Evolutionary conservation across 2,113 vertebrate species (phyloP).

Genomic region (Dicentrarchus labrax): DNA sequence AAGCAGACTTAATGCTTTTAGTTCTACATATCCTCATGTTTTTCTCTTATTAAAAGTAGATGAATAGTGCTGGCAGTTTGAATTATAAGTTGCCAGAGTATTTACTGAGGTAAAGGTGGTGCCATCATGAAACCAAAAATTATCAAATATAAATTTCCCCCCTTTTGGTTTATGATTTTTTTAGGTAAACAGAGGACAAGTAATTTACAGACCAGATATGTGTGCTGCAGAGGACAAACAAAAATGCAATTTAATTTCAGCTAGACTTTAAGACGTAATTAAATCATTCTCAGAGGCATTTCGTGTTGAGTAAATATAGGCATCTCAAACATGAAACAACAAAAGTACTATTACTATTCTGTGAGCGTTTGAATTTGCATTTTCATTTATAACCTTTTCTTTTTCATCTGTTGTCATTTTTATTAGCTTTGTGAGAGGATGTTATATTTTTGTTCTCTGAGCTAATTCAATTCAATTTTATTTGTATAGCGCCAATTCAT

Average conservation of each 20-base stretch:
- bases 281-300: conserved; percentile 8
- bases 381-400: background rate
- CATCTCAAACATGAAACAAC: background rate
- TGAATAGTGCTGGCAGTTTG: background rate
- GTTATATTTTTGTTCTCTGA: background rate
- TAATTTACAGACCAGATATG: background rate
- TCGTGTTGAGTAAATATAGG: background rate
- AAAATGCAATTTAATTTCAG: conserved; percentile 1
- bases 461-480: too few relatives aligned
- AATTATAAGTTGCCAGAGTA: background rate
- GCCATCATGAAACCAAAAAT: background rate
- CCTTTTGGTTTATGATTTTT: background rate
- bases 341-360: conserved; percentile 8
- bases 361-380: conserved; percentile 10
- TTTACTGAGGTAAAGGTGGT: background rate
- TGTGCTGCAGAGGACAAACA: background rate
- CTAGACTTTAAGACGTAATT: background rate
- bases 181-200: background rate
- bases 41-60: background rate
- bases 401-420: background rate
- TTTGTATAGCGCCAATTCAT: too few relatives aligned
- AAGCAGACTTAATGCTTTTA: background rate
- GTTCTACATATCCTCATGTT: background rate
- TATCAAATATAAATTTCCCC: background rate
- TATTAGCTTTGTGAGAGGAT: conserved; percentile 2